These are phyloP conservation scores for Brachirus orientalis DNA, from an alignment of 2,113 vertebrate genomes.

Conservation along the genomic window DNA sequence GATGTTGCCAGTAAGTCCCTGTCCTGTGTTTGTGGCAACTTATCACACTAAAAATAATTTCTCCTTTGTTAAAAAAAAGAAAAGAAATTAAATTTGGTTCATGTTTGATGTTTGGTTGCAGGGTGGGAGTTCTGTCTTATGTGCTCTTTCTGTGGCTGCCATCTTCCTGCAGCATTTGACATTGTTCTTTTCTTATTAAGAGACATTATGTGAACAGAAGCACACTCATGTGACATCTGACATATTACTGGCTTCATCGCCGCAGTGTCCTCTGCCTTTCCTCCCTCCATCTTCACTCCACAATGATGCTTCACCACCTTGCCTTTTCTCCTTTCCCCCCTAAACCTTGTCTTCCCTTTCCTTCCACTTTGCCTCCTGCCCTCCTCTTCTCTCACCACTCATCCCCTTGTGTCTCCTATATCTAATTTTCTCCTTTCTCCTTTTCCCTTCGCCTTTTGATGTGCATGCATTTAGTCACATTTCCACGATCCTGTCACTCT, in stretches of 20 bases:
- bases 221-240: slow-evolving; percentile 59
- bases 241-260: slow-evolving; percentile 65
- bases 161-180: slow-evolving; percentile 20
- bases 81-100: background rate
- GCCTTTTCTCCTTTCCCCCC: slow-evolving; percentile 33
- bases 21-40: background rate
- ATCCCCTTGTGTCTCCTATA: slow-evolving; percentile 16
- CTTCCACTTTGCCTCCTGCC: slow-evolving; percentile 13
- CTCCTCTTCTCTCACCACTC: background rate
- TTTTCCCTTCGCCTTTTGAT: slow-evolving; percentile 32
- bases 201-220: slow-evolving; percentile 24
- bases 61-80: background rate
- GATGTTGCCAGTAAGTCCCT: background rate
- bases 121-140: background rate
- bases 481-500: slow-evolving; percentile 66
- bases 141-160: slow-evolving; percentile 1
- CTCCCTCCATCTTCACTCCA: slow-evolving; percentile 11
- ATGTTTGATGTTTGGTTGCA: slow-evolving; percentile 5
- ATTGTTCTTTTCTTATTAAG: slow-evolving; percentile 30
- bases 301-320: slow-evolving; percentile 26
- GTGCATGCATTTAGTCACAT: slow-evolving; percentile 69
- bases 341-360: slow-evolving; percentile 22
- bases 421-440: slow-evolving; percentile 30
- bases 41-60: background rate
- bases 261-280: slow-evolving; percentile 71